Evolutionary conservation across 2,888 invertebrate species (phyloP), one percentile per base, ranked within the genome.

Genomic region (Apotomis capreana): DNA sequence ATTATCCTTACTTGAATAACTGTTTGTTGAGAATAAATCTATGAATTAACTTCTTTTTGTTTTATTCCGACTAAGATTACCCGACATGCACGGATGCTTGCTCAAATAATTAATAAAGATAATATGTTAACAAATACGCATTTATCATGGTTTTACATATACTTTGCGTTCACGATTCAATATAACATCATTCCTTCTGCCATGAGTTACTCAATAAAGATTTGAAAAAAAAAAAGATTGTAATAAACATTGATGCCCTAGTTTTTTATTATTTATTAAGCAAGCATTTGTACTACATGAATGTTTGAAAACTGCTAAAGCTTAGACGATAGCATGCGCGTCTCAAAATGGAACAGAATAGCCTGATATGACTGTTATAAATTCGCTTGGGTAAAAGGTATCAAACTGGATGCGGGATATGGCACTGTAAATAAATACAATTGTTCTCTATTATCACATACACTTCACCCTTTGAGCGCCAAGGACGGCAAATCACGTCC

Each of bases 21-120:
- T 57, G 54, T 79, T 79, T 83, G 81, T 76, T 84, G 80, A 83
- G 83, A 88, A 90, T 90, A 90, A 90, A 89, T 77, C 79, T 82
- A 82, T 80, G 75, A 83, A 81, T 84, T 83, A 81, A 80, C 77
- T 76, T 75, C 64, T 72, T 81, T 87, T 89, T 87, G 90, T 91
- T 91, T 91, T 89, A 90, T 91, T 91, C 81, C 81, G 84, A 62
- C 13, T 55, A 51, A 58, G 15, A 51, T 57, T 62, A 37, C 8
- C 46, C 5, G 36, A 49, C 36, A 9, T 15, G 62, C 57, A 37
- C 40, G 57, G 51, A 57, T 13, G 62, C 62, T 69, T 63, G 57
- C 37, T 46, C 37, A 15, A 10, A 8, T 9, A n/a, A 15, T 1
- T 40, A 26, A 54, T 10, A 61, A 13, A 40, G 37, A 40, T 52